Conservation (phyloP, 2,888 invertebrate genomes). For the Hirtodrosophila trivittata region DNA sequence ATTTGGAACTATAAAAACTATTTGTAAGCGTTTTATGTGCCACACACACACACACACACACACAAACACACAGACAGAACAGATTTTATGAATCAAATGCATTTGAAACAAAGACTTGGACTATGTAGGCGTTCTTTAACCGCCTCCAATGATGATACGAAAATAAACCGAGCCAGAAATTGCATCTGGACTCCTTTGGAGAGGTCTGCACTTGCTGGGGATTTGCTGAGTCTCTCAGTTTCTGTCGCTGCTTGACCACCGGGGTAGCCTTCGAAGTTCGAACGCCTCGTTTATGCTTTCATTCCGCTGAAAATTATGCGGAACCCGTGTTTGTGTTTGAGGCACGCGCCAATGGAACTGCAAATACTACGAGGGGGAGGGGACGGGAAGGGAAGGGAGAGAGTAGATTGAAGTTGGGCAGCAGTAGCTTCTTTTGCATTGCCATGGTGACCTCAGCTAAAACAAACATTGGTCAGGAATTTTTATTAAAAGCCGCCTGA, state of each 20-base stretch:
- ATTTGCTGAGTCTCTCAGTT: constrained; percentile 17
- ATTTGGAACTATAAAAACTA: constrained; percentile 18
- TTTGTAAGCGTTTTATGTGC: constrained; percentile 19
- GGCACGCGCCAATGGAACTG: constrained; percentile 67
- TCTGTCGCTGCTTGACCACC: constrained; percentile 58
- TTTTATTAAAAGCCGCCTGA: constrained; percentile 62
- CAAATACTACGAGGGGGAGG: constrained; percentile 20
- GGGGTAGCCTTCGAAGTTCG: constrained; percentile 41
- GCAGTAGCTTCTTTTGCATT: constrained; percentile 34
- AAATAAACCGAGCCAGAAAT: constrained; percentile 68
- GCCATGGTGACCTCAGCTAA: constrained; percentile 72
- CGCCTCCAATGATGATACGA: constrained; percentile 34
- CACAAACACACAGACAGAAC: background rate
- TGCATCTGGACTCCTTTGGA: constrained; percentile 44
- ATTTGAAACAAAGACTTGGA: constrained; percentile 45
- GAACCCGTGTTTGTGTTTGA: constrained; percentile 71
- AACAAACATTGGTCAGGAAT: constrained; percentile 77
- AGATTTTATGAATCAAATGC: constrained; percentile 48
- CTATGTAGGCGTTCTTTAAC: constrained; percentile 20
- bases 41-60: constrained; percentile 1
- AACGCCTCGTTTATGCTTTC: constrained; percentile 75
- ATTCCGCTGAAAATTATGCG: constrained; percentile 75
- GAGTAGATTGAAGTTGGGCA: background rate
- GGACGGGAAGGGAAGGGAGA: background rate
- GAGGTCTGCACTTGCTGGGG: constrained; percentile 15